Percentiles rank a stretch among this genome's conserved stretches.
Evolutionary conservation across 2,797 vertebrate genomes (phyloP).

Genomic region (Mormyrops boulengeri): DNA sequence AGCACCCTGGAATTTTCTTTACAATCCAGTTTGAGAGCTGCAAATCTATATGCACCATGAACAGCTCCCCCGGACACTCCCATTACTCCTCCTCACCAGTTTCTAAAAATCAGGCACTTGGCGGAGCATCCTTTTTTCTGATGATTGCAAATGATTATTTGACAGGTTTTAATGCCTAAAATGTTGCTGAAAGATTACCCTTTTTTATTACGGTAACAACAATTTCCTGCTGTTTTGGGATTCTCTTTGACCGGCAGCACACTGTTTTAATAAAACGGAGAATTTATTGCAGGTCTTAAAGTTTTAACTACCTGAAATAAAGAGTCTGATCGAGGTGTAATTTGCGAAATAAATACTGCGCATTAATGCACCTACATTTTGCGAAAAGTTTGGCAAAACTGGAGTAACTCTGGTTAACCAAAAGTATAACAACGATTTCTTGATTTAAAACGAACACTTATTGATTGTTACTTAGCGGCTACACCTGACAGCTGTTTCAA

Average conservation of each 20-base stretch:
- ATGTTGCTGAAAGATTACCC: neutral
- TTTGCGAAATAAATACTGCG: neutral
- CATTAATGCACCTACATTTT: neutral
- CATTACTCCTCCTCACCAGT: constrained; percentile 30
- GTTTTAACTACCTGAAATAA: neutral
- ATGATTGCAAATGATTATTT: neutral
- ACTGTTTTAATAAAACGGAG: neutral
- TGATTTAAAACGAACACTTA: neutral
- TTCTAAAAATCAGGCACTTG: constrained; percentile 17
- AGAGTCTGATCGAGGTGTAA: neutral
- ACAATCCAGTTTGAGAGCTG: neutral
- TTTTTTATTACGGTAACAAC: neutral
- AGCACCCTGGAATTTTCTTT: neutral
- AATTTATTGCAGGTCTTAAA: constrained; percentile 1
- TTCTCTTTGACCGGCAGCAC: neutral
- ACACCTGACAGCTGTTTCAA: neutral
- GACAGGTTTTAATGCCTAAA: neutral
- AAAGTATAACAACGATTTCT: neutral
- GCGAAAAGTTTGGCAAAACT: neutral
- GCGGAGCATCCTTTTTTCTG: constrained; percentile 13
- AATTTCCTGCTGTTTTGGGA: neutral
- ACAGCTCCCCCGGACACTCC: constrained; percentile 31
- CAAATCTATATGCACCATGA: neutral
- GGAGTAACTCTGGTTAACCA: neutral
- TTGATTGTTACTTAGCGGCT: neutral